These are phyloP conservation scores for Mesopsocus fuscifrons DNA, from an alignment of 2,888 invertebrate species.

Conservation along the genomic window DNA sequence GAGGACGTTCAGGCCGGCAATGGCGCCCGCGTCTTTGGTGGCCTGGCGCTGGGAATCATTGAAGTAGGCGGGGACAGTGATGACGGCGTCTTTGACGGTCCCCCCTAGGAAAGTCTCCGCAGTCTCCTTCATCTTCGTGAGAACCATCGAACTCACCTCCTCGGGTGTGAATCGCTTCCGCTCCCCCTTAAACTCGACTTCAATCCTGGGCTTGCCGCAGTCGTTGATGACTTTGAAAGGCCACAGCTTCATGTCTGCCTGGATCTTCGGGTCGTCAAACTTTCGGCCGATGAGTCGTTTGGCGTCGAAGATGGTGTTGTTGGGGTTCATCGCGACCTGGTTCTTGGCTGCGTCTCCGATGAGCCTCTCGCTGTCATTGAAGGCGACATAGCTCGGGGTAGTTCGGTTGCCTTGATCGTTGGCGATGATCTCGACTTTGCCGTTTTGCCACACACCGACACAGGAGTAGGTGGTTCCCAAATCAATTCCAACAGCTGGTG, in stretches of 20 bases:
- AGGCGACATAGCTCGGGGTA: too few relatives aligned
- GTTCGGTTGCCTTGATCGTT: too few relatives aligned
- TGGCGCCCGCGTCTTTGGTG: too few relatives aligned
- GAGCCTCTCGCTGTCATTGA: constrained; percentile 26
- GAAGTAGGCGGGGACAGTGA: constrained; percentile 74
- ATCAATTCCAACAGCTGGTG: constrained; percentile 59
- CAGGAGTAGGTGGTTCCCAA: too few relatives aligned
- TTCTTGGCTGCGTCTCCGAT: constrained; percentile 30
- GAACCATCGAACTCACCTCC: too few relatives aligned
- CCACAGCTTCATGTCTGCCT: constrained; percentile 71
- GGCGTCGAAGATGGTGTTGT: constrained; percentile 65
- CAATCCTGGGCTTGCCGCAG: constrained; percentile 50
- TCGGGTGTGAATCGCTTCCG: constrained; percentile 55
- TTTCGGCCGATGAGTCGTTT: too few relatives aligned
- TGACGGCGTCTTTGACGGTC: constrained; percentile 49
- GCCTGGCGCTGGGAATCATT: too few relatives aligned
- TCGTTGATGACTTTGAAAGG: constrained; percentile 54
- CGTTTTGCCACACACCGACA: constrained; percentile 29
- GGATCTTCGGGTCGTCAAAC: constrained; percentile 55
- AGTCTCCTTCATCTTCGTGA: too few relatives aligned
- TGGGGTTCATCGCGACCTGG: constrained; percentile 53
- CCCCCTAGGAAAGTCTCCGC: constrained; percentile 60
- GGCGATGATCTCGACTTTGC: too few relatives aligned
- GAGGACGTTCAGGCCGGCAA: too few relatives aligned
- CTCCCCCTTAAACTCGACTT: constrained; percentile 54